Base-by-base conservation (phyloP, 2,797 vertebrate species). In the Cyclopterus lumpus region DNA sequence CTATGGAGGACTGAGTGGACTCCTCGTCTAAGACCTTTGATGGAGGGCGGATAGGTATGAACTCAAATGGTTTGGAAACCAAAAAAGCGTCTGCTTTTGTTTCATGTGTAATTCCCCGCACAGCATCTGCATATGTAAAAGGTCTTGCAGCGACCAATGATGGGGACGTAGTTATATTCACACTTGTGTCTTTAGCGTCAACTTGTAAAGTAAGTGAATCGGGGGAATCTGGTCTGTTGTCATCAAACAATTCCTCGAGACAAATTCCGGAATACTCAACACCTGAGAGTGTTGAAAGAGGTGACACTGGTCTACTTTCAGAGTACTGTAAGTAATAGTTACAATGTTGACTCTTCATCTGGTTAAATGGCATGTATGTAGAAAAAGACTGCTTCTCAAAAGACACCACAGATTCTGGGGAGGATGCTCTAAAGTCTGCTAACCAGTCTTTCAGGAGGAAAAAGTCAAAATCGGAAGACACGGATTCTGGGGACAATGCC, bases 401-500 rank as follows among this genome's bases (percentile, higher is more conserved):
- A 48, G 73, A 79, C 2, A 46, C 44, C 18, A 46, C 44, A 8
- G 44, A 46, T 46, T 46, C 44, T 59, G 77, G 80, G 22, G 82
- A 87, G 12, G 36, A 72, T 55, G 62, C 34, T 66, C 68, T 70
- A 14, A 81, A 57, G 12, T 76, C 75, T 16, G 28, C n/a, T 22
- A 75, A 32, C 79, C 57, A 72, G 28, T 79, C 67, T 28, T 18
- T 28, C 20, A 76, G 55, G 0, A 28, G 24, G 0, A n/a, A 57
- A n/a, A n/a, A 57, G 30, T 79, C 58, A 10, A 73, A 49, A 7
- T 77, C 72, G 3, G 69, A 77, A 2, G 72, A 76, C n/a, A 83
- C 5, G 1, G 80, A 88, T 16, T 87, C 83, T 15, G 73, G 73
- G 38, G 83, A 84, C 18, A 80, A 51, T 0, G 68, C 28, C 54